phyloP scores from a whole-genome alignment of 2,113 vertebrate genomes.

The Ranitomeya variabilis region DNA sequence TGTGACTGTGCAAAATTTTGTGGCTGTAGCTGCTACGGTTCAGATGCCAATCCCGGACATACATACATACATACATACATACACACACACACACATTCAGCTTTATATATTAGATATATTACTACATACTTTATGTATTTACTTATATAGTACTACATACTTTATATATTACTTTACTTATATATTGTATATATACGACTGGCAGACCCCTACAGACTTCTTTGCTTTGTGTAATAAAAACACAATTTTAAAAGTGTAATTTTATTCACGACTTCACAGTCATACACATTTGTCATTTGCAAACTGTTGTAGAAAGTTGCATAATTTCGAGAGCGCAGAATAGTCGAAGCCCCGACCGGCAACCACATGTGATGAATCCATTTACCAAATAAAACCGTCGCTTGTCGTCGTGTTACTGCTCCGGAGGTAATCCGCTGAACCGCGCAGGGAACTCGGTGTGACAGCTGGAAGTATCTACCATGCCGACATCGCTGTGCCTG shows the following conservation, averaged over 20 bases:
- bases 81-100: no score
- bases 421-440: neutral
- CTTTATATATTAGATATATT: no score
- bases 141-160: no score
- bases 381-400: neutral
- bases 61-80: no score
- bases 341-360: neutral
- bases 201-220: slow-evolving; percentile 5
- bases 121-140: no score
- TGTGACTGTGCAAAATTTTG: no score
- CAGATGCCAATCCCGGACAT: no score
- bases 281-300: slow-evolving; percentile 1
- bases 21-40: no score
- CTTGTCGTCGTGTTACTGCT: neutral
- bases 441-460: neutral
- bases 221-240: slow-evolving; percentile 2
- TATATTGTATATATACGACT: no score
- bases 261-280: neutral
- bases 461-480: slow-evolving; percentile 39
- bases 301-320: neutral
- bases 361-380: slow-evolving; percentile 20
- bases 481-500: neutral
- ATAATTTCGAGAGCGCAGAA: neutral
- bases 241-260: neutral
- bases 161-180: no score